Evolutionary conservation across 2,113 vertebrate species (phyloP).

Genomic region (Gadus chalcogrammus): DNA sequence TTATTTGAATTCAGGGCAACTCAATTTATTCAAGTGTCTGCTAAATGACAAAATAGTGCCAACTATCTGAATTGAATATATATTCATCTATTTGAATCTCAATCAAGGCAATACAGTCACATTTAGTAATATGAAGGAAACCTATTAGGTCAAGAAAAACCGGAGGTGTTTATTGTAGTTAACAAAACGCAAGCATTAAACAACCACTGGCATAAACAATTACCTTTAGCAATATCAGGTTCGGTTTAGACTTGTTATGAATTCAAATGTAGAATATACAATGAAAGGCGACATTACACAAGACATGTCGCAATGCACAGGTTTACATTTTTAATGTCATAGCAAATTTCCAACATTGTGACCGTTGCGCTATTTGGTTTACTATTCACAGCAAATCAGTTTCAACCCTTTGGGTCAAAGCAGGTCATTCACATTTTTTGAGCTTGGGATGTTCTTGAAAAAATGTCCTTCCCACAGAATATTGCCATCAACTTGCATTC

Average conservation of each 20-base stretch:
- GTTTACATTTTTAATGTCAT: slow-evolving; percentile 62
- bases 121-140: background rate
- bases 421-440: slow-evolving; percentile 64
- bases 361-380: background rate
- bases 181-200: slow-evolving; percentile 41
- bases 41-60: no score
- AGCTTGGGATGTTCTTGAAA: slow-evolving; percentile 58
- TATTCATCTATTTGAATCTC: no score
- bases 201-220: no score
- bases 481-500: slow-evolving; percentile 16
- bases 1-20: no score
- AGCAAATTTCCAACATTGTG: slow-evolving; percentile 29
- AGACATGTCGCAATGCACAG: slow-evolving; percentile 36
- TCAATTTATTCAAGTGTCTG: no score
- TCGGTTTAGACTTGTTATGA: no score
- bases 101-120: no score
- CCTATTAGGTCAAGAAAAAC: background rate
- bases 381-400: slow-evolving; percentile 50
- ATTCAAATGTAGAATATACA: slow-evolving; percentile 1
- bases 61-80: no score
- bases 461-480: slow-evolving; percentile 31
- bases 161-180: slow-evolving; percentile 23
- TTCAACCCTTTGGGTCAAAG: slow-evolving; percentile 55
- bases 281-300: slow-evolving; percentile 31
- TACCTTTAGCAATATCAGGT: no score